These are phyloP conservation scores for Nestor notabilis DNA, from an alignment of 2,113 vertebrate genomes.

Conservation along the genomic window DNA sequence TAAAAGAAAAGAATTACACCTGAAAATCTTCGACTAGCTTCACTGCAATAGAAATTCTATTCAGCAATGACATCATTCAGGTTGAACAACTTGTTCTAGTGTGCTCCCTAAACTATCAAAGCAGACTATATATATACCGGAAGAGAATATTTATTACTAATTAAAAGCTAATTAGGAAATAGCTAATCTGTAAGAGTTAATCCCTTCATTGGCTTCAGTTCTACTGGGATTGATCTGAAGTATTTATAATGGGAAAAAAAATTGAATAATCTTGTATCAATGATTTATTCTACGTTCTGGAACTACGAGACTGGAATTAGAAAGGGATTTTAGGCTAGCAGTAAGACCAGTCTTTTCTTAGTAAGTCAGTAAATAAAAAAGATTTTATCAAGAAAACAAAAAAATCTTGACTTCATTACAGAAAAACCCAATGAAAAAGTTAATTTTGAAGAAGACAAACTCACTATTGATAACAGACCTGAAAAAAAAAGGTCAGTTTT, in stretches of 20 bases:
- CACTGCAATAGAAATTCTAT: background rate
- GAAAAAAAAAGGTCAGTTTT: background rate
- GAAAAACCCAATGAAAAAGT: background rate
- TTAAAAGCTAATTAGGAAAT: background rate
- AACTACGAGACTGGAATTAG: background rate
- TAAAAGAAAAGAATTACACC: background rate
- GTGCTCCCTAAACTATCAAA: background rate
- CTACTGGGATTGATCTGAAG: background rate
- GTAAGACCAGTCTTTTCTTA: background rate
- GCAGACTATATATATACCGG: background rate
- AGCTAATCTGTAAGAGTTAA: background rate
- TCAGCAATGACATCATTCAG: background rate
- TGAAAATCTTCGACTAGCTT: background rate
- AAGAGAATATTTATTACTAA: background rate
- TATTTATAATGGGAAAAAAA: background rate
- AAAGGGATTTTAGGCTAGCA: background rate
- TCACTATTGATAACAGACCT: background rate
- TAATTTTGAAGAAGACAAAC: background rate
- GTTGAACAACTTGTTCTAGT: background rate
- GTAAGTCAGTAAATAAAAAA: background rate
- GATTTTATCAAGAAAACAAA: background rate
- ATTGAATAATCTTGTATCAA: background rate
- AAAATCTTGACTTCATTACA: background rate
- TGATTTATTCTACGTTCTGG: background rate
- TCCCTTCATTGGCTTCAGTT: background rate